Percentiles rank a stretch among this genome's conserved stretches.
Evolutionary conservation across 2,888 invertebrate species (phyloP).

Genomic region (Brachyptera putata): DNA sequence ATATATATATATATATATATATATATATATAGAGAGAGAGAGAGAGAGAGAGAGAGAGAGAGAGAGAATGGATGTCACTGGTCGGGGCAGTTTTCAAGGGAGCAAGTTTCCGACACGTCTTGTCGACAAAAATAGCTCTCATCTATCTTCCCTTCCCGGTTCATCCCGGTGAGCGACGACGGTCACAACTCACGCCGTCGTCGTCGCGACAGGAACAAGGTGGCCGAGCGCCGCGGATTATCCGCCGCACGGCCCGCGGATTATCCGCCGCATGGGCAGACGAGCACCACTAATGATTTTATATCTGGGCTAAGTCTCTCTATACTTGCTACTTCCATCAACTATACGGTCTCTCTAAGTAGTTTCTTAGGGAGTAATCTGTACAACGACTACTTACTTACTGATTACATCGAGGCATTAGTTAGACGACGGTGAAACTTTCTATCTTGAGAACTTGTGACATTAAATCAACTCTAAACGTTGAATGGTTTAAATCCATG

Average conservation of each 20-base stretch:
- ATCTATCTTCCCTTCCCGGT: conserved; percentile 9
- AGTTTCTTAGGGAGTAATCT: conserved; percentile 9
- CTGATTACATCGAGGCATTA: too few species aligned
- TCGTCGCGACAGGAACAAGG: conserved; percentile 7
- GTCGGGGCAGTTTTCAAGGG: too few species aligned
- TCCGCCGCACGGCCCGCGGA: neutral
- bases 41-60: too few species aligned
- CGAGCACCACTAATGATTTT: conserved; percentile 6
- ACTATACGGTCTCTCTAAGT: neutral
- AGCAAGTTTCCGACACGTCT: too few species aligned
- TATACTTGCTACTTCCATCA: neutral
- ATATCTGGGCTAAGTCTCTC: conserved; percentile 1
- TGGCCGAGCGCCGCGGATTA: conserved; percentile 4
- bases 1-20: too few species aligned
- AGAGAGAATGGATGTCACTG: too few species aligned
- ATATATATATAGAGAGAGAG: too few species aligned
- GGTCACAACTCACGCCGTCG: conserved; percentile 8
- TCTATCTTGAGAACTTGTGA: too few species aligned
- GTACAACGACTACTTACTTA: conserved; percentile 3
- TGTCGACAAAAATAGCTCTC: conserved; percentile 11
- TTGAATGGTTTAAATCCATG: too few species aligned
- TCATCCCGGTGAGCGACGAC: conserved; percentile 7
- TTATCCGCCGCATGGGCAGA: neutral
- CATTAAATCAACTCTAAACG: too few species aligned
- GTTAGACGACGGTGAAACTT: too few species aligned